Evolutionary conservation across 2,113 vertebrate species (phyloP).

Genomic region (Passer domesticus): DNA sequence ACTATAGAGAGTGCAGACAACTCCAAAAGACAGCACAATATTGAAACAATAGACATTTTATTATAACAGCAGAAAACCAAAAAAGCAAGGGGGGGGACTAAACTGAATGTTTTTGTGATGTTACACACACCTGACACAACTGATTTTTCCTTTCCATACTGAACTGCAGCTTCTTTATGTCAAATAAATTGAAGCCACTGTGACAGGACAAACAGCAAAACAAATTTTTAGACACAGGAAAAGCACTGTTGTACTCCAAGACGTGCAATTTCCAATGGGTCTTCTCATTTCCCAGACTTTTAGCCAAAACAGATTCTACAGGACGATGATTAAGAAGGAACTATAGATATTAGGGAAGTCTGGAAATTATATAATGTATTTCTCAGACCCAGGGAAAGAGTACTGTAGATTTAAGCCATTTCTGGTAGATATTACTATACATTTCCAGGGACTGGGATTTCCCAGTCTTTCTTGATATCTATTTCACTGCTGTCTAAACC

Average conservation of each 20-base stretch:
- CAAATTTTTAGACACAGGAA: not conserved
- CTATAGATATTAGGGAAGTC: not conserved
- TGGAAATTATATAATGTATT: not conserved
- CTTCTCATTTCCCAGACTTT: not conserved
- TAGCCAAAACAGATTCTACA: not conserved
- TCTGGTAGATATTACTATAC: not conserved
- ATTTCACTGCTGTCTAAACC: not conserved
- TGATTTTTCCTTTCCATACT: not conserved
- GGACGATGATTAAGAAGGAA: not conserved
- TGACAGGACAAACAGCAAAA: not conserved
- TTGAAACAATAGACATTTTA: not conserved
- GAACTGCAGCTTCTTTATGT: not conserved
- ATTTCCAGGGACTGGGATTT: not conserved
- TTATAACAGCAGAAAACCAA: not conserved
- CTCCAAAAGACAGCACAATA: not conserved
- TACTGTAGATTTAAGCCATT: not conserved
- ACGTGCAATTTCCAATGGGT: not conserved
- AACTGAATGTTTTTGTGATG: not conserved
- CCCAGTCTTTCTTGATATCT: not conserved
- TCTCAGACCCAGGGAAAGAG: not conserved
- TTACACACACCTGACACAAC: not conserved
- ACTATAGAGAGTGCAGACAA: accelerated
- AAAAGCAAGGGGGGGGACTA: not conserved
- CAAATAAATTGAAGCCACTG: not conserved
- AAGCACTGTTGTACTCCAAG: not conserved